Base-by-base conservation (phyloP, 2,113 vertebrate species). In the Cyprinodon brontotheroides region DNA sequence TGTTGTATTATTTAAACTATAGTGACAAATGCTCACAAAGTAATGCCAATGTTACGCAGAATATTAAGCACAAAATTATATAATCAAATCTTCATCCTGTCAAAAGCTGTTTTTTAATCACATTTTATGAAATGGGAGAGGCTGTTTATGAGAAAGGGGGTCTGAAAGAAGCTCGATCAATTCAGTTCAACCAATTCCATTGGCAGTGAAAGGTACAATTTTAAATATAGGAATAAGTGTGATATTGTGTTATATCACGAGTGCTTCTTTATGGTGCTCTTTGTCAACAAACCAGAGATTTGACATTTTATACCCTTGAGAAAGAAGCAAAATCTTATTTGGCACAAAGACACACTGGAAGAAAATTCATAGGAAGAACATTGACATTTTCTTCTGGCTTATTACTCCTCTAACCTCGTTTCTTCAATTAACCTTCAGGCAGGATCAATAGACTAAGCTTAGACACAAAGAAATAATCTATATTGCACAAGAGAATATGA, bases 391-490 rank as follows among this genome's bases (percentile, higher is more conserved):
- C 68, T 7, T 60, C 65, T 47, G 72, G 70, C 74, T 76, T 53
- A 66, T 77, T 79, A 71, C 64, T 64, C 63, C 22, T 63, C 47
- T 66, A 71, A 80, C 71, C 82, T 81, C 81, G 71, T 87, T 81
- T 87, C 40, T 47, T 78, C 61, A 73, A 50, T 73, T 59, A 80
- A 74, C 77, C 60, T 12, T 79, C 61, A 83, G 82, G 71, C 59
- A 70, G 50, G 61, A 91, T 89, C 75, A 15, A 86, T 87, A 84
- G 48, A 72, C 50, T 2, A 0, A 80, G 74, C 76, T 37, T 41
- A 81, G 78, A 85, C 75, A 68, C 47, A 45, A 6, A 45, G 65
- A 76, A 37, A 69, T 60, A 72, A 8, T 38, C 61, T n/a, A 43
- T 53, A 86, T 20, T 65, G 41, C 75, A 60, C 37, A 37, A 22